Conservation (phyloP, 2,797 vertebrate species). For the Sphaeramia orbicularis region DNA sequence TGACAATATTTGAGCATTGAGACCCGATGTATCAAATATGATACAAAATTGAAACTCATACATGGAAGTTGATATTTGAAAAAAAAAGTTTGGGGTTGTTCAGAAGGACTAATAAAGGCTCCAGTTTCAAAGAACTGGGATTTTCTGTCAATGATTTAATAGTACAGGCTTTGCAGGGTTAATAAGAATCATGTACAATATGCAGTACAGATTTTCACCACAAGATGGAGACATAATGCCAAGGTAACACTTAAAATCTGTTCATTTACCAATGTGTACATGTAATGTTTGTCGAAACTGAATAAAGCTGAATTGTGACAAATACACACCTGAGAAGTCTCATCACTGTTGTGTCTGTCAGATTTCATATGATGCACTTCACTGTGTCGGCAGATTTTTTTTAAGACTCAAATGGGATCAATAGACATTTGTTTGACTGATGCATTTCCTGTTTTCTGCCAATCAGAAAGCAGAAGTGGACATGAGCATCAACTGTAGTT, state of each 20-base stretch:
- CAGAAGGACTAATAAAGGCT: too few species aligned
- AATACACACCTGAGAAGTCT: not conserved
- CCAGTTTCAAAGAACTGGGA: too few species aligned
- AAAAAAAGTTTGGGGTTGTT: too few species aligned
- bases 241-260: not conserved
- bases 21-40: too few species aligned
- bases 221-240: slow-evolving; percentile 18
- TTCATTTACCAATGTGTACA: not conserved
- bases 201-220: not conserved
- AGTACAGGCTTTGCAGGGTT: too few species aligned
- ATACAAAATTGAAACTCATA: too few species aligned
- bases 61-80: too few species aligned
- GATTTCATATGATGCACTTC: slow-evolving; percentile 5
- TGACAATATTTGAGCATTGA: too few species aligned
- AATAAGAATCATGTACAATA: not conserved
- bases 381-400: not conserved
- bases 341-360: too few species aligned
- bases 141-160: too few species aligned
- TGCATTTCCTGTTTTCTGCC: slow-evolving; percentile 40
- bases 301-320: not conserved
- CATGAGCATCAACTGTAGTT: slow-evolving; percentile 22
- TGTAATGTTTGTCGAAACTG: slow-evolving; percentile 4
- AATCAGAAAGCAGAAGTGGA: slow-evolving; percentile 62
- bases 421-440: too few species aligned
- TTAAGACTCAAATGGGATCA: not conserved